Evolutionary conservation across 1,140 invertebrate species (phyloP).

Genomic region (Dendrolimus punctatus): DNA sequence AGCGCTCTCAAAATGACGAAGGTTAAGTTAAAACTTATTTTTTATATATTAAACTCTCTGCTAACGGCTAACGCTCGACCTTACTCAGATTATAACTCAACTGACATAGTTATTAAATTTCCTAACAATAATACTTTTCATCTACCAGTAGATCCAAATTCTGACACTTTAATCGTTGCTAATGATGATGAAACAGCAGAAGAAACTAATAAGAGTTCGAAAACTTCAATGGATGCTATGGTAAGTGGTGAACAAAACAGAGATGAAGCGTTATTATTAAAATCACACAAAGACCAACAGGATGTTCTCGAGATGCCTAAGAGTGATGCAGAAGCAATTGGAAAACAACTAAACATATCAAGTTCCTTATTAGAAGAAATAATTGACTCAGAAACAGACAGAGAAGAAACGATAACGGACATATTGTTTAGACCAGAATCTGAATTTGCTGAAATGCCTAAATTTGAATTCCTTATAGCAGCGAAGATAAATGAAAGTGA

Average conservation of each 20-base stretch:
- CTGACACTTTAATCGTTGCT: constrained; percentile 54
- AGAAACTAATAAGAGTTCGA: constrained; percentile 43
- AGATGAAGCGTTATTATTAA: constrained; percentile 46
- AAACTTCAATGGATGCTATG: constrained; percentile 46
- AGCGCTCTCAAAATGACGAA: constrained; percentile 26
- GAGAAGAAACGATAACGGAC: constrained; percentile 59
- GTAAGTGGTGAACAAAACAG: constrained; percentile 53
- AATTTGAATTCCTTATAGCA: constrained; percentile 55
- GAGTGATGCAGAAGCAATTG: constrained; percentile 37
- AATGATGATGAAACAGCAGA: constrained; percentile 44
- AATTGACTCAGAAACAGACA: constrained; percentile 57
- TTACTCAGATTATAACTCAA: constrained; percentile 37
- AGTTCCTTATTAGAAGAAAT: constrained; percentile 52
- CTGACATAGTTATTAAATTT: constrained; percentile 37
- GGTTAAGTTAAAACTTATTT: constrained; percentile 61
- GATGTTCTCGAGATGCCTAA: constrained; percentile 34
- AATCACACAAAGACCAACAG: constrained; percentile 38
- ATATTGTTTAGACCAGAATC: constrained; percentile 47
- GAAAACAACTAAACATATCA: constrained; percentile 62
- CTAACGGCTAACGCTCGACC: constrained; percentile 47
- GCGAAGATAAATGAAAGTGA: constrained; percentile 46
- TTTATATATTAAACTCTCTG: constrained; percentile 50
- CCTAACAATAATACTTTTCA: constrained; percentile 42
- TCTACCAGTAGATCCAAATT: constrained; percentile 54
- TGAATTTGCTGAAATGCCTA: constrained; percentile 42